Evolutionary conservation across 2,797 vertebrate genomes (phyloP).

Genomic region (Paratrypauchen microcephalus): DNA sequence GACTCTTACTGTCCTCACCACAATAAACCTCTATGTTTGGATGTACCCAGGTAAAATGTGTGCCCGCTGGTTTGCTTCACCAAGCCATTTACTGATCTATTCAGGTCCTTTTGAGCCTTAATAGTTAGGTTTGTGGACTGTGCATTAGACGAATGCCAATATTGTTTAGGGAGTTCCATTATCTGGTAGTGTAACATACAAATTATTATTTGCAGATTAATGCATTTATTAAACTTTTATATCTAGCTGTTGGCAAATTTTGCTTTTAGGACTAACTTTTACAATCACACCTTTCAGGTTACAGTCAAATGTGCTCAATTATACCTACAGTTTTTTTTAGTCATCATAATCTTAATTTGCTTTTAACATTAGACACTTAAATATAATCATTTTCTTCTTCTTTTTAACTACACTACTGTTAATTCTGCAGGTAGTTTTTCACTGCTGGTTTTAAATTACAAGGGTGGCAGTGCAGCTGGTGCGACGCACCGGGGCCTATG

Average conservation of each 20-base stretch:
- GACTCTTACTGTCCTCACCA: conserved; percentile 12
- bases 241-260: background rate
- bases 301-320: too few species aligned
- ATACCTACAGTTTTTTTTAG: background rate
- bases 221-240: background rate
- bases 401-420: background rate
- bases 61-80: conserved; percentile 24
- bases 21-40: background rate
- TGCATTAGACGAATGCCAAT: conserved; percentile 13
- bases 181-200: background rate
- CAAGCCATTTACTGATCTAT: conserved; percentile 26
- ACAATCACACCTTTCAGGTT: too few species aligned
- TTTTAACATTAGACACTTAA: background rate
- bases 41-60: conserved; percentile 27
- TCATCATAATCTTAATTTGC: background rate
- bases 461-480: too few species aligned
- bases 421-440: background rate
- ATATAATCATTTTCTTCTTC: background rate
- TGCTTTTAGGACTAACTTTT: too few species aligned
- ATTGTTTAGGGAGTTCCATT: conserved; percentile 5
- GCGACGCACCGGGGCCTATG: too few species aligned
- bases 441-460: conserved; percentile 9
- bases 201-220: background rate
- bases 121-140: conserved; percentile 16
- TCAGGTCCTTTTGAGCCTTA: conserved; percentile 13